Conservation (phyloP, 2,888 invertebrate species). For the Dolomedes plantarius region DNA sequence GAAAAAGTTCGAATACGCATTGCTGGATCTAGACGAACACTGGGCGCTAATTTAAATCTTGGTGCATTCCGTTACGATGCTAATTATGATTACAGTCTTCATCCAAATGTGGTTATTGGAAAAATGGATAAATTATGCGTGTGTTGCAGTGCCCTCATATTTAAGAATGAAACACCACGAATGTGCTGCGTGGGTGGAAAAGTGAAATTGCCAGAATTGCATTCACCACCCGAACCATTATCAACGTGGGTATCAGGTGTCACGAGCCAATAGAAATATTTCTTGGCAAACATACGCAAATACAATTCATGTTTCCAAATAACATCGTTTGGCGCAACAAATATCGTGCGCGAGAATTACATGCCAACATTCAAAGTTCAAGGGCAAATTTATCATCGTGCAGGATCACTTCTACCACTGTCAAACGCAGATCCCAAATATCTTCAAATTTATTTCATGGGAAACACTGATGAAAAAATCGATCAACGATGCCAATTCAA, state of each 20-base stretch:
- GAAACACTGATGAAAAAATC: too few species aligned
- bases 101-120: background rate
- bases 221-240: background rate
- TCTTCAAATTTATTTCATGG: background rate
- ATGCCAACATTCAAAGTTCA: background rate
- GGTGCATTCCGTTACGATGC: too few species aligned
- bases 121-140: background rate
- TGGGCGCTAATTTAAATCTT: too few species aligned
- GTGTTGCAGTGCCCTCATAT: background rate
- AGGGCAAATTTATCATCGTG: background rate
- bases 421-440: background rate
- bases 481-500: background rate
- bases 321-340: conserved; percentile 31
- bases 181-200: background rate
- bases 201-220: background rate
- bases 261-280: conserved; percentile 12
- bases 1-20: too few species aligned
- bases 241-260: background rate
- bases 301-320: conserved; percentile 45
- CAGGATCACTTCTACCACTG: background rate
- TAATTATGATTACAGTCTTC: background rate
- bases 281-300: background rate
- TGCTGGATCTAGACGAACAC: too few species aligned
- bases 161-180: background rate
- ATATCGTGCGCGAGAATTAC: background rate